These are phyloP conservation scores for Cyclophora punctaria DNA, from an alignment of 2,888 invertebrate species.

Conservation along the genomic window DNA sequence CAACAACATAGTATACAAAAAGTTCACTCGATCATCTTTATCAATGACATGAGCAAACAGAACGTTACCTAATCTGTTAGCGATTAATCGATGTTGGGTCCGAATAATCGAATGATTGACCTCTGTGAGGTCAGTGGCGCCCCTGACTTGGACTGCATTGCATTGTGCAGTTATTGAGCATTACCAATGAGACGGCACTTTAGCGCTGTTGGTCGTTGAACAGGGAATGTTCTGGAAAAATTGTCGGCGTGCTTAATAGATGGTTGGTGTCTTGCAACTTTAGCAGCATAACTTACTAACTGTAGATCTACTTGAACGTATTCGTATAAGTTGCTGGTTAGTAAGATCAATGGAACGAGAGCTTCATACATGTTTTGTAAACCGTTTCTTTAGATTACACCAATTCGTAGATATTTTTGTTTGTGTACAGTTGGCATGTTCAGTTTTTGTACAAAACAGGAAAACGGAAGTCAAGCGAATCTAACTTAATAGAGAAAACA, in stretches of 20 bases:
- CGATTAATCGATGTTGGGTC: conserved; percentile 9
- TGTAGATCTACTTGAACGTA: no score
- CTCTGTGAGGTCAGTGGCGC: conserved; percentile 5
- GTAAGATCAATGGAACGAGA: no score
- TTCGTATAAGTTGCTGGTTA: no score
- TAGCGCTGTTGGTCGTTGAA: conserved; percentile 6
- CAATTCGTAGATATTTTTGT: no score
- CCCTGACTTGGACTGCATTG: conserved; percentile 32
- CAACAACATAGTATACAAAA: neutral
- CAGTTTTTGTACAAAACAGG: no score
- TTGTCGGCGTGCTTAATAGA: conserved; percentile 25
- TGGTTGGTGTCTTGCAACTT: no score
- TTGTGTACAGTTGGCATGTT: no score
- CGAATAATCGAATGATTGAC: conserved; percentile 1
- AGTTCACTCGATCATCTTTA: conserved; percentile 27
- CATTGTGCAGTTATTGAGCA: conserved; percentile 52
- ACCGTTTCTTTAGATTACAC: no score
- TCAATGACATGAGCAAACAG: conserved; percentile 42
- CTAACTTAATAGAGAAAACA: no score
- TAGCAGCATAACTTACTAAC: no score
- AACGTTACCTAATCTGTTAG: conserved; percentile 6
- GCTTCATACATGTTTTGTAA: no score
- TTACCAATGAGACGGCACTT: conserved; percentile 35
- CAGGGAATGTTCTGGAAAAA: conserved; percentile 32
- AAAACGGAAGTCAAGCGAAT: no score